phyloP scores from a whole-genome alignment of 2,797 vertebrate species.

The Pantherophis vulpinus region DNA sequence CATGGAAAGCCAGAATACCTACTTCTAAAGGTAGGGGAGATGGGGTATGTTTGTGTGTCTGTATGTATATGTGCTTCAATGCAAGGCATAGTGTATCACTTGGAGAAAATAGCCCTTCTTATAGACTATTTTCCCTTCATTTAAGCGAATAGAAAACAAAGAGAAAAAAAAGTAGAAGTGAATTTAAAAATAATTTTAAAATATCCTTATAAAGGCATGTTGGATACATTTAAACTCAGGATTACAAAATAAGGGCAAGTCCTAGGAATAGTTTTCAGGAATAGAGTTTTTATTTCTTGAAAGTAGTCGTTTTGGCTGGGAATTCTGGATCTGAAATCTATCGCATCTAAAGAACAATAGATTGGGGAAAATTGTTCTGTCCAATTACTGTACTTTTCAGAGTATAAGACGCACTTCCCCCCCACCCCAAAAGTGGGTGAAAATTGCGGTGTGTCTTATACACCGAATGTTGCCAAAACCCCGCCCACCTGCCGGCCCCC shows the following conservation, averaged over 20 bases:
- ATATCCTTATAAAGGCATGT: not conserved
- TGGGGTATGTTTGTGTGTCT: not conserved
- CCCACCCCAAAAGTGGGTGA: too few relatives aligned
- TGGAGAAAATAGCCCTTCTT: not conserved
- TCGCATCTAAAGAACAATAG: not conserved
- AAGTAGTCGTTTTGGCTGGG: not conserved
- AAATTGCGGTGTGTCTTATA: too few relatives aligned
- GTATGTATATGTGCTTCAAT: constrained; percentile 28
- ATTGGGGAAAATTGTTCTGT: not conserved
- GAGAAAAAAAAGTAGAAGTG: not conserved
- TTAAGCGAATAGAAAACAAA: constrained; percentile 39
- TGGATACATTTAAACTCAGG: not conserved
- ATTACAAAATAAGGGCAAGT: not conserved
- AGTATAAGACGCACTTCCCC: too few relatives aligned
- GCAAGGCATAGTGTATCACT: constrained; percentile 13
- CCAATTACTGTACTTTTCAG: not conserved
- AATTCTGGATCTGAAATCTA: not conserved
- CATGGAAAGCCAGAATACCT: constrained; percentile 35
- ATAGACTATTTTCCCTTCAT: constrained; percentile 35
- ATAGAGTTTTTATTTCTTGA: not conserved
- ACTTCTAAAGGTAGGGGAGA: constrained; percentile 6
- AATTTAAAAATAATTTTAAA: constrained; percentile 10
- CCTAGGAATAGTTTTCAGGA: not conserved
- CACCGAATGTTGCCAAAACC: too few relatives aligned
- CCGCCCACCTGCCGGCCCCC: too few relatives aligned